Conservation (phyloP, 2,797 vertebrate species). For the Acrossocheilus wenchowensis region DNA sequence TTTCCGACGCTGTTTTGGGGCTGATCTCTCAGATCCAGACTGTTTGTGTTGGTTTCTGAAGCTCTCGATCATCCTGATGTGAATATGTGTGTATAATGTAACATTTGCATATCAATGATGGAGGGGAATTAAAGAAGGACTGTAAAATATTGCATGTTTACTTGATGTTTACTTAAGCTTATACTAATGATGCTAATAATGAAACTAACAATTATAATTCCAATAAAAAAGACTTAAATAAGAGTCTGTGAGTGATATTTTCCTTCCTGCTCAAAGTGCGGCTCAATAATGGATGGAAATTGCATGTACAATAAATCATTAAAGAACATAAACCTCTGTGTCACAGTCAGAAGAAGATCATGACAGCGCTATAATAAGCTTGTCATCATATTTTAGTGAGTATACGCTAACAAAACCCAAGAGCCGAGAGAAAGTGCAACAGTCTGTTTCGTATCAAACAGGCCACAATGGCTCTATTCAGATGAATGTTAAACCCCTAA, state of each 20-base stretch:
- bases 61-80: conserved; percentile 61
- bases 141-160: conserved; percentile 83
- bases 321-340: not conserved
- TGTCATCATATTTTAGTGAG: not conserved
- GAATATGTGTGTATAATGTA: conserved; percentile 72
- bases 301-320: not conserved
- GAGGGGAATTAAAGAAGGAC: conserved; percentile 48
- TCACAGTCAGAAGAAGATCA: not conserved
- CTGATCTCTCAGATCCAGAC: conserved; percentile 9
- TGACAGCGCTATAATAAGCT: not conserved
- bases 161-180: conserved; percentile 74
- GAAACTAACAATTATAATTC: conserved; percentile 71
- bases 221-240: conserved; percentile 46
- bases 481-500: not conserved
- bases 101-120: conserved; percentile 65
- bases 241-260: not conserved
- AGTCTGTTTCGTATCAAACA: not conserved
- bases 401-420: not conserved
- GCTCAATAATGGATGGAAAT: not conserved
- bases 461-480: not conserved
- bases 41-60: conserved; percentile 3
- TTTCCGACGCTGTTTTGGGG: not conserved
- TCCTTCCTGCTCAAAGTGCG: not conserved
- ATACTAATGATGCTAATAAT: conserved; percentile 74
- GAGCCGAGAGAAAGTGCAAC: not conserved